Conservation (phyloP, 1,140 invertebrate genomes). For the Sinonovacula constricta region DNA sequence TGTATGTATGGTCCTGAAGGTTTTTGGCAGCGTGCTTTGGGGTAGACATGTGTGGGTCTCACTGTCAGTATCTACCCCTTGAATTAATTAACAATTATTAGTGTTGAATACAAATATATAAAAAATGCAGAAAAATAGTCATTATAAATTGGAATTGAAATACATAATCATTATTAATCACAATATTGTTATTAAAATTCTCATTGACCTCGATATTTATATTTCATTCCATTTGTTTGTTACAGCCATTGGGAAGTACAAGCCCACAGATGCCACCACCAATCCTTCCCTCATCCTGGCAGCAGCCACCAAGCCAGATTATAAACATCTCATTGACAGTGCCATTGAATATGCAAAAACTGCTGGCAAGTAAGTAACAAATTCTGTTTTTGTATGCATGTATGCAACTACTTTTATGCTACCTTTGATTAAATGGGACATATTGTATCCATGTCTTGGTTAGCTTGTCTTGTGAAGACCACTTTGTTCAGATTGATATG, state of each 20-base stretch:
- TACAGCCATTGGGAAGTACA: constrained; percentile 96
- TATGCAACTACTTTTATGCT: no score
- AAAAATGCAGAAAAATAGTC: background rate
- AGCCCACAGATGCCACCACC: constrained; percentile 99
- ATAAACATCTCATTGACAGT: constrained; percentile 91
- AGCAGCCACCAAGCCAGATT: constrained; percentile 94
- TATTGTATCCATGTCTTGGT: no score
- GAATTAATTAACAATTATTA: background rate
- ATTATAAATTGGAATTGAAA: background rate
- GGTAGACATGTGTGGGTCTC: background rate
- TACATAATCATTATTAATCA: no score
- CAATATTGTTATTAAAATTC: background rate
- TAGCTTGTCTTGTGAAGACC: no score
- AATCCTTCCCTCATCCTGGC: constrained; percentile 98
- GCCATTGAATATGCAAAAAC: constrained; percentile 92
- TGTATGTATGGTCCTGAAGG: background rate
- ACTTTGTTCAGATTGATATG: no score
- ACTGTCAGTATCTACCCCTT: background rate
- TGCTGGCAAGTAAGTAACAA: constrained; percentile 81
- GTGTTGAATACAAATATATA: background rate
- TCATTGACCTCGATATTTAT: background rate
- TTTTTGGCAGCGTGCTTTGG: no score
- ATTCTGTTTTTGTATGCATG: background rate
- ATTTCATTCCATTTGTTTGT: constrained; percentile 67
- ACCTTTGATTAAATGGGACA: no score